Evolutionary conservation across 2,797 vertebrate species (phyloP), one percentile per base, ranked within the genome.

Genomic region (Mormyrus proboscirostris): DNA sequence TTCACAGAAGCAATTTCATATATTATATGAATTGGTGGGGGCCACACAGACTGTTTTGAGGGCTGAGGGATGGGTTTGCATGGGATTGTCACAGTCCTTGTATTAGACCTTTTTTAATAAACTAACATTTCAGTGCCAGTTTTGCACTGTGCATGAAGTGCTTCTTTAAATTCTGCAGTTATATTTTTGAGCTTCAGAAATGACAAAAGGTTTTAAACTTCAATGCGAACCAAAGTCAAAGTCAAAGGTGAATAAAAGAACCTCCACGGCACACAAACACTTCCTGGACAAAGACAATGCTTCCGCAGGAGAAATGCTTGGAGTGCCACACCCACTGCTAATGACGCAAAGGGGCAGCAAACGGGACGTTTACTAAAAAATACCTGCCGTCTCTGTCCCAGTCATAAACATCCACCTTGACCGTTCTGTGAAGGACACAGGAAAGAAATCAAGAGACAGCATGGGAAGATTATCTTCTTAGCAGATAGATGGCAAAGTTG

Each of bases 341-440:
- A 51, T 12, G 29, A 29, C 5, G 49, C 82, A 4, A 85, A 49
- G n/a, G 10, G 50, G 2, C 10, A 51, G 12, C 29, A 57, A 86
- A 86, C 47, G 6, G 12, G 14, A 53, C 1, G 10, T 38, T 89
- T 62, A 14, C n/a, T 47, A 47, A n/a, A 55, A 47, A 87, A 86
- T 89, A 94, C 94, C 94, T 95, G 33, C 94, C 94, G 4, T 95
- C 94, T 89, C 97, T 94, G 92, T 98, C 97, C 97, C 97, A 98
- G 93, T 98, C 97, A 0, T 96, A 97, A 29, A 98, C 97, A 0
- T 98, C 97, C 89, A 98, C 97, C 94, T 98, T 98, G 93, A 98
- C 97, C 0, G 97, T 98, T 94, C 97, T 98, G 95, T 88, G 89
- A 89, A 57, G 69, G 73, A 44, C 38, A 89, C 88, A 86, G 19